phyloP scores from a whole-genome alignment of 2,888 invertebrate species.

The Theodoxus fluviatilis region DNA sequence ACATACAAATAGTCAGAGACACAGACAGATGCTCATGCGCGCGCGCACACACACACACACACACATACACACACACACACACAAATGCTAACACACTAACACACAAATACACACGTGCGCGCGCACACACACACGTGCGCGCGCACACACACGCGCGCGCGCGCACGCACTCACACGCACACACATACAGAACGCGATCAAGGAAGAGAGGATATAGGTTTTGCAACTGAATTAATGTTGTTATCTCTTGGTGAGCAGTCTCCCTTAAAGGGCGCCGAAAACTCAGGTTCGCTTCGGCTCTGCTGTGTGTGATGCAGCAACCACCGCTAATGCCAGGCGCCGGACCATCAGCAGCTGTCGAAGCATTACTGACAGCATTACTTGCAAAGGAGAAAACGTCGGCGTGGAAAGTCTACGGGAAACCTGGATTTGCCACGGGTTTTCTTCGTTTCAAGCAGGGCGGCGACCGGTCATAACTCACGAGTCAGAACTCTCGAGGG shows the following conservation, averaged over 20 bases:
- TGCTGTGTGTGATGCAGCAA: no score
- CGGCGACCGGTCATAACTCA: no score
- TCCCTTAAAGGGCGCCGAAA: no score
- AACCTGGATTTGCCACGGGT: no score
- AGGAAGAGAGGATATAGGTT: no score
- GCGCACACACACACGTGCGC: not conserved
- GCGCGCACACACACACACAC: slow-evolving; percentile 7
- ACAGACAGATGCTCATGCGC: not conserved
- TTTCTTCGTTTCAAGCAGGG: no score
- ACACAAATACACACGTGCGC: not conserved
- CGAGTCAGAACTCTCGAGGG: no score
- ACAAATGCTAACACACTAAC: not conserved
- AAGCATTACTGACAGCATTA: not conserved
- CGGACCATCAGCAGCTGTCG: not conserved
- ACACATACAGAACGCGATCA: slow-evolving; percentile 1
- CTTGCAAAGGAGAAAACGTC: no score
- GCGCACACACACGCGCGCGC: not conserved
- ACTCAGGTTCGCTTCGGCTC: no score
- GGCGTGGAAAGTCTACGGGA: no score
- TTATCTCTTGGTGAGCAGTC: slow-evolving; percentile 9
- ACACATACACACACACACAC: not conserved
- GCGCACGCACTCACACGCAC: not conserved
- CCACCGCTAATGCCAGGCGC: no score
- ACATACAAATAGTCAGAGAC: not conserved
- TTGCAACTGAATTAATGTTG: no score